Conservation (phyloP, 2,113 vertebrate species). For the Catharus fuscescens region DNA sequence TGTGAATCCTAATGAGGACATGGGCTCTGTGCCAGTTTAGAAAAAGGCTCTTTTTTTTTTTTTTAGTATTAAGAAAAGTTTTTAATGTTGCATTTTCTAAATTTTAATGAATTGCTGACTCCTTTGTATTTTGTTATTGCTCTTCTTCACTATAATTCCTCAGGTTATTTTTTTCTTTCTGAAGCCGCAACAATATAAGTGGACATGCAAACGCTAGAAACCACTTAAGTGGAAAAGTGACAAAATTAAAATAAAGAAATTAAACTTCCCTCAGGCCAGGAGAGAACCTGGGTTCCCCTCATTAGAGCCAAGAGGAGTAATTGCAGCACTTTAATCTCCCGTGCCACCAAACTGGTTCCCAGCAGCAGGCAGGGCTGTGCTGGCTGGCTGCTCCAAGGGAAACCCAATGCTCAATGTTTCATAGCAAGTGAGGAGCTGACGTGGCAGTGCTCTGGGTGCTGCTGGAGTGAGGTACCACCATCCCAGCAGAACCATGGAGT, state of each 20-base stretch:
- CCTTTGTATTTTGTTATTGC: constrained; percentile 36
- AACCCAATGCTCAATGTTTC: neutral
- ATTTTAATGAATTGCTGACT: constrained; percentile 43
- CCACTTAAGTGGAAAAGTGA: constrained; percentile 34
- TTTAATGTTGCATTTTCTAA: neutral
- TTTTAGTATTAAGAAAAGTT: constrained; percentile 25
- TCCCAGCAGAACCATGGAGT: neutral
- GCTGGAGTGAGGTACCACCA: neutral
- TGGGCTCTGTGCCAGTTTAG: constrained; percentile 10
- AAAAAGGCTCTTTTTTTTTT: neutral
- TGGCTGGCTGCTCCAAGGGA: neutral
- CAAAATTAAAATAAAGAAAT: constrained; percentile 33
- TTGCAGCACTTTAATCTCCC: constrained; percentile 18
- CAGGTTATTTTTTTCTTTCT: constrained; percentile 13
- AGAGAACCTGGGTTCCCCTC: constrained; percentile 28
- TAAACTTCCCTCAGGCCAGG: constrained; percentile 35
- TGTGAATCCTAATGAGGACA: neutral
- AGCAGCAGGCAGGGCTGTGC: neutral
- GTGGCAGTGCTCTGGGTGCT: neutral
- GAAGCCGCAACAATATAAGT: neutral
- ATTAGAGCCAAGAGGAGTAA: constrained; percentile 48
- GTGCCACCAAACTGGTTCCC: neutral
- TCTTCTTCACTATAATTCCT: neutral
- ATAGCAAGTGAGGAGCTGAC: neutral
- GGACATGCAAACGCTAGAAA: neutral